These are phyloP conservation scores for Spinus olivaceus DNA, from an alignment of 2,797 vertebrate species.

Conservation along the genomic window DNA sequence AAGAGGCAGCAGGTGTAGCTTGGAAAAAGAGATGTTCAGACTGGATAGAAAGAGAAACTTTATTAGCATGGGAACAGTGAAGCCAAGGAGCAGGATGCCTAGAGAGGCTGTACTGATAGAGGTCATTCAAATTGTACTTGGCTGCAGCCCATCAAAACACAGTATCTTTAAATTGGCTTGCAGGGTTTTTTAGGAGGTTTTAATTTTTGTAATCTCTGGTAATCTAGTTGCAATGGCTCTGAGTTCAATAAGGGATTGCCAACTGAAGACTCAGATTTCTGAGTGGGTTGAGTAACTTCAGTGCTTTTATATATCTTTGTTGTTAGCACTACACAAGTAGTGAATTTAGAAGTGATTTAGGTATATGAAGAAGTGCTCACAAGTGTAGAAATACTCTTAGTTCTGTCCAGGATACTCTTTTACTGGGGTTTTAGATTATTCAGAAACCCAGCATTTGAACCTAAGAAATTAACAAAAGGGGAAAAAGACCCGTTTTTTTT, in stretches of 20 bases:
- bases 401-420: background rate
- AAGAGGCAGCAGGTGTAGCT: background rate
- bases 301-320: background rate
- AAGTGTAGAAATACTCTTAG: background rate
- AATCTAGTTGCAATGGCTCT: background rate
- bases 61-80: background rate
- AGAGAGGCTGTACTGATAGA: background rate
- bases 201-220: background rate
- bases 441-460: background rate
- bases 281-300: background rate
- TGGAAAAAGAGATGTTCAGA: background rate
- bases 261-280: background rate
- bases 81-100: background rate
- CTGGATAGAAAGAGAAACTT: background rate
- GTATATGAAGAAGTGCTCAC: background rate
- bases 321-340: background rate
- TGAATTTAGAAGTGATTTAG: background rate
- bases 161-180: background rate
- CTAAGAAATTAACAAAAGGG: background rate
- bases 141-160: background rate
- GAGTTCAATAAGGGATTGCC: background rate
- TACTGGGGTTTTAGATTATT: background rate
- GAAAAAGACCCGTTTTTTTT: rapidly evolving
- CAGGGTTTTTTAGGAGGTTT: background rate
- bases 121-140: background rate